Percentiles rank a stretch among this genome's conserved stretches.
phyloP scores from a whole-genome alignment of 2,113 vertebrate genomes.

The Forbesichthys papilliferus region DNA sequence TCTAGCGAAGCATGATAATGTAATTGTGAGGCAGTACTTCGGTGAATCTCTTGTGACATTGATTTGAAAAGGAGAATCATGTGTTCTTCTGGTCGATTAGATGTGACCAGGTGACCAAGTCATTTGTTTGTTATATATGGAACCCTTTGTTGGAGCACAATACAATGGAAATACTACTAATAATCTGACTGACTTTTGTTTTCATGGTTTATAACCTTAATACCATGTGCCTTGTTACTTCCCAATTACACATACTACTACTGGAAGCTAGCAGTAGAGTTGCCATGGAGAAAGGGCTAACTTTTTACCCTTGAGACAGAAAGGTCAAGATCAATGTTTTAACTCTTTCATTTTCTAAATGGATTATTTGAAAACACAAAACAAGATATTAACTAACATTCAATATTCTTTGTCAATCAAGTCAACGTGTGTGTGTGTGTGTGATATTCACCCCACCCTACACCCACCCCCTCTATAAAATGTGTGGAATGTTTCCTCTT shows the following conservation, averaged over 20 bases:
- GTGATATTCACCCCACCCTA: slow-evolving; percentile 44
- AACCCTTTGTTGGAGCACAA: background rate
- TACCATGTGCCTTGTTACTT: background rate
- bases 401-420: background rate
- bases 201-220: background rate
- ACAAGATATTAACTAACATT: background rate
- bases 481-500: slow-evolving; percentile 78
- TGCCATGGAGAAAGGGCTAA: background rate
- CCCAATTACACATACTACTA: background rate
- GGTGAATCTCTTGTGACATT: slow-evolving; percentile 6
- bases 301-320: background rate
- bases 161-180: background rate
- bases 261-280: background rate
- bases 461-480: slow-evolving; percentile 60
- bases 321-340: background rate
- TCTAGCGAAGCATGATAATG: slow-evolving; percentile 19
- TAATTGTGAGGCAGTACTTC: slow-evolving; percentile 1
- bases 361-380: background rate
- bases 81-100: slow-evolving; percentile 7
- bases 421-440: slow-evolving; percentile 16
- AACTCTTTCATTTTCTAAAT: background rate
- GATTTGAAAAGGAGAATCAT: slow-evolving; percentile 17
- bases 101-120: background rate
- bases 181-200: background rate
- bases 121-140: background rate